These are phyloP conservation scores for Zaprionus camerounensis DNA, from an alignment of 1,140 invertebrate species.

Conservation along the genomic window DNA sequence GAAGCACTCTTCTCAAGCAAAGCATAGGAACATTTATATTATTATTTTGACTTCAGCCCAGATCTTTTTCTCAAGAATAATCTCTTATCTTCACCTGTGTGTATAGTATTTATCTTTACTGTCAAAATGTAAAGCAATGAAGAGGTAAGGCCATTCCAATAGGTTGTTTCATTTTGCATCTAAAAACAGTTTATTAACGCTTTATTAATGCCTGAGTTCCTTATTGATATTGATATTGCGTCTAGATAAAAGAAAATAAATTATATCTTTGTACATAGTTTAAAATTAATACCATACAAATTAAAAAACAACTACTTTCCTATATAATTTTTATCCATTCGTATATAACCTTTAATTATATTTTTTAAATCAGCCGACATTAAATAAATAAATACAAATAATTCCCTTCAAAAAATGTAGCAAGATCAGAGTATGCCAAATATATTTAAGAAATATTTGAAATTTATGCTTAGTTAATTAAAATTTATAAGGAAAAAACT, in stretches of 20 bases:
- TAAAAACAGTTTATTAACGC: background rate
- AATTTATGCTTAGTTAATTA: background rate
- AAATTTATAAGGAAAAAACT: background rate
- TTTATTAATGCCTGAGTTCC: background rate
- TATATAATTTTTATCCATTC: background rate
- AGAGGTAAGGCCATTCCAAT: constrained; percentile 3
- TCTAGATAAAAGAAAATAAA: background rate
- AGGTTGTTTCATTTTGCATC: background rate
- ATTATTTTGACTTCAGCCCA: constrained; percentile 2
- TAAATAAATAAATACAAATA: too few relatives aligned
- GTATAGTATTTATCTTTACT: constrained; percentile 22
- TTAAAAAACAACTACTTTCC: background rate
- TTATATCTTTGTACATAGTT: background rate
- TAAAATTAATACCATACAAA: too few relatives aligned
- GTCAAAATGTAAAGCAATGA: background rate
- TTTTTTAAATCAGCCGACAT: too few relatives aligned
- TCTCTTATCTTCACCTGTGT: constrained; percentile 16
- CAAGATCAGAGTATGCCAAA: background rate
- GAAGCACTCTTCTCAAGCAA: constrained; percentile 20
- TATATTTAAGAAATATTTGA: background rate
- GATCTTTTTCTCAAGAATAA: constrained; percentile 13
- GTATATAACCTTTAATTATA: too few relatives aligned
- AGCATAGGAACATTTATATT: constrained; percentile 33
- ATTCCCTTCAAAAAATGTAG: background rate
- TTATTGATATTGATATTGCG: background rate